These are phyloP conservation scores for Sigmodon hispidus DNA, from an alignment of 2,113 vertebrate species.

Conservation along the genomic window DNA sequence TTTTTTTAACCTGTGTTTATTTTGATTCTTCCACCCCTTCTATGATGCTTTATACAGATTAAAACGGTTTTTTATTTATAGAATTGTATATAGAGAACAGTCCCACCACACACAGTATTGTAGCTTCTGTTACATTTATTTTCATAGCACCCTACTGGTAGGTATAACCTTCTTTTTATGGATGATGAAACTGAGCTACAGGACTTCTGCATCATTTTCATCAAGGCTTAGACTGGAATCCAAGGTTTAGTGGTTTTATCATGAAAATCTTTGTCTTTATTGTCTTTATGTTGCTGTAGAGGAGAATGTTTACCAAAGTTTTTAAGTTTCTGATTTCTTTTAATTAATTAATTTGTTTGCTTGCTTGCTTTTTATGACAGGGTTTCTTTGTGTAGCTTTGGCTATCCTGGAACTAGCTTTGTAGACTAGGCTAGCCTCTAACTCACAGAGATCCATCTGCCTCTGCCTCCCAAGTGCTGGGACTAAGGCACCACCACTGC, in stretches of 20 bases:
- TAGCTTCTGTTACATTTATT: constrained; percentile 34
- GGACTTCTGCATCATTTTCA: background rate
- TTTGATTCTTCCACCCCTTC: no score
- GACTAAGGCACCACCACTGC: background rate
- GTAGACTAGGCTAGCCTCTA: background rate
- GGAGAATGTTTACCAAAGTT: background rate
- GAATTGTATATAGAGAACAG: no score
- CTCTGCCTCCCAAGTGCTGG: background rate
- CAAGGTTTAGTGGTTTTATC: background rate
- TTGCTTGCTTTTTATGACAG: background rate
- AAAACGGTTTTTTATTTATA: no score
- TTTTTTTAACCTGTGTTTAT: no score
- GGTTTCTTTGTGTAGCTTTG: background rate
- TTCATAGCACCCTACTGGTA: background rate
- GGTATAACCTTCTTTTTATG: background rate
- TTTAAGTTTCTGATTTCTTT: background rate
- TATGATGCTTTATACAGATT: no score
- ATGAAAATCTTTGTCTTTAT: background rate
- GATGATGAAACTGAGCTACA: background rate
- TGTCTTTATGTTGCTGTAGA: background rate
- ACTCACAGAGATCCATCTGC: background rate
- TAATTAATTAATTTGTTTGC: no score
- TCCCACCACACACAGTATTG: background rate
- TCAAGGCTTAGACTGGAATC: background rate
- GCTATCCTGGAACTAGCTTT: background rate